Base-by-base conservation (phyloP, 2,797 vertebrate genomes). In the Heterohyrax brucei region DNA sequence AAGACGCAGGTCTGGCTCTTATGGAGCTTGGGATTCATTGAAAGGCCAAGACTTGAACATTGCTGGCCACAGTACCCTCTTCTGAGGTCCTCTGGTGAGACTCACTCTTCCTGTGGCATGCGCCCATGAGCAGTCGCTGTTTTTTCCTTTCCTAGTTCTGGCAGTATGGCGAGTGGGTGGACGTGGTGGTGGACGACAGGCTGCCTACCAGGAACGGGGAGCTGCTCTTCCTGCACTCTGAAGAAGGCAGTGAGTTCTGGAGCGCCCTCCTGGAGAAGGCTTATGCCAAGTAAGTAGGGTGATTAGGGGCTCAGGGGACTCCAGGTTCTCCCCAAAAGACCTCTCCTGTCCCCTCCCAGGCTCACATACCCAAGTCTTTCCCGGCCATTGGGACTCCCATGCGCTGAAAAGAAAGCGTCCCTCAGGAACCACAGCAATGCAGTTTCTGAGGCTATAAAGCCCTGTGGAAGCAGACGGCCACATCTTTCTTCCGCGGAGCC, bases 121-220 rank as follows among this genome's bases (percentile, higher is more conserved):
- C n/a, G 2, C 18, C 0, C 14, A n/a, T 46, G 56, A 90, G 7
- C 13, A 3, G 0, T 26, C 16, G n/a, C 85, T 50, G 56, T 87
- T 92, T 28, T 90, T 93, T n/a, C 89, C 70, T 75, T 7, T 10
- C 33, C 0, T 93, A 99, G 99, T 99, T 99, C 98, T 99, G 99
- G 99, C 99, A 99, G 98, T 99, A 98, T 0, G 99, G 99, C 2
- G 98, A 99, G 95, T 99, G 99, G 99, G 98, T 99, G 96, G 99
- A 99, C 0, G 99, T 99, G 10, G 99, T 99, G 48, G 96, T 99
- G 14, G 99, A 99, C 0, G 98, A 99, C 95, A 96, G 98, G 59
- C 97, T 99, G 81, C 98, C 98, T 81, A 99, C 98, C 81, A 99
- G 85, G 98, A 96, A 99, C 0, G 99, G 99, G 48, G 92, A 99